These are phyloP conservation scores for Centropristis striata DNA, from an alignment of 2,113 vertebrate species.

Conservation along the genomic window DNA sequence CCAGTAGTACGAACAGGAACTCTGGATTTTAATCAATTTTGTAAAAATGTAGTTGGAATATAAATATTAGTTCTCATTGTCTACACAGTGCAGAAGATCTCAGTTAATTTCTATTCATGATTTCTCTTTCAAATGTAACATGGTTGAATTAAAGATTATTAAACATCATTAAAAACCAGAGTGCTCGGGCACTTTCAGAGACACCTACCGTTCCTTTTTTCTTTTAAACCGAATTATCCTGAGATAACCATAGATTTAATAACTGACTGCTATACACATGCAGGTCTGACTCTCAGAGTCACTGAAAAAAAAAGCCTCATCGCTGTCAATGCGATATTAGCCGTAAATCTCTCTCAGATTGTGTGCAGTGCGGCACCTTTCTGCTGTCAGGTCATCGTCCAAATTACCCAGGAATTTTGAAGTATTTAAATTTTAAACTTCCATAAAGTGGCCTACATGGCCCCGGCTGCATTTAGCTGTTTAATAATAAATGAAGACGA, in stretches of 20 bases:
- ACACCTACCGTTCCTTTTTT: not conserved
- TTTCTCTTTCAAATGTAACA: constrained; percentile 37
- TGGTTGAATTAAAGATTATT: constrained; percentile 39
- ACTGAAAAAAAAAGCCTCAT: not conserved
- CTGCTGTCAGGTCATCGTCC: constrained; percentile 71
- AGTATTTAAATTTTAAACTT: constrained; percentile 86
- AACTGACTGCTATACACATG: constrained; percentile 12
- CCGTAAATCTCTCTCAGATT: constrained; percentile 42
- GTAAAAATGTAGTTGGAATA: constrained; percentile 46
- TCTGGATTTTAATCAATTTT: constrained; percentile 57
- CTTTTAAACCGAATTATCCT: not conserved
- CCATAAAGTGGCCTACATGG: constrained; percentile 84
- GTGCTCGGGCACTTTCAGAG: constrained; percentile 9
- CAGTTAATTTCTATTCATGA: constrained; percentile 38
- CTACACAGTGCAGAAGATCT: not conserved
- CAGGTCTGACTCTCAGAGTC: constrained; percentile 5
- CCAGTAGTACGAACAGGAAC: not conserved
- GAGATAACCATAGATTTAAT: constrained; percentile 29
- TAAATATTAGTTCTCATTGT: constrained; percentile 49
- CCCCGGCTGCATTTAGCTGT: constrained; percentile 69
- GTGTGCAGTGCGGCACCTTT: constrained; percentile 53
- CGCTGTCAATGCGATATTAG: constrained; percentile 13
- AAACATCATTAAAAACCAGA: constrained; percentile 38
- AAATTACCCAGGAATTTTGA: constrained; percentile 80
- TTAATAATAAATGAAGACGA: constrained; percentile 85